phyloP scores from a whole-genome alignment of 1,140 invertebrate species.

The Cotesia vestalis region DNA sequence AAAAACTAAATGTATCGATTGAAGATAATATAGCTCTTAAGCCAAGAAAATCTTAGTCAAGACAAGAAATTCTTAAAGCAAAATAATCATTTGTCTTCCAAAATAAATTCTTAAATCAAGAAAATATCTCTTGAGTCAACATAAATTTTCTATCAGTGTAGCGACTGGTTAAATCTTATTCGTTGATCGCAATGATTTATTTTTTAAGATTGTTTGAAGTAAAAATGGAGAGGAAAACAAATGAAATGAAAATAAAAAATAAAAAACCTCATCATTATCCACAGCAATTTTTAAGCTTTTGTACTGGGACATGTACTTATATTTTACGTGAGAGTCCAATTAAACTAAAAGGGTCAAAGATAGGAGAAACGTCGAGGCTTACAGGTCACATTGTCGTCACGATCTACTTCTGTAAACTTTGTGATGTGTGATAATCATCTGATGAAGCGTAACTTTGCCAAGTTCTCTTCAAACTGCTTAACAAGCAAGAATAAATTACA shows the following conservation, averaged over 20 bases:
- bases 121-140: too few species aligned
- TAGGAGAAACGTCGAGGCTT: constrained; percentile 10
- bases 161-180: too few species aligned
- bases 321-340: constrained; percentile 38
- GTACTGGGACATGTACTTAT: constrained; percentile 15
- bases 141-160: too few species aligned
- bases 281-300: constrained; percentile 4
- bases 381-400: constrained; percentile 14
- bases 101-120: too few species aligned
- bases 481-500: constrained; percentile 18
- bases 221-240: not conserved
- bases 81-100: too few species aligned
- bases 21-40: too few species aligned
- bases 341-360: constrained; percentile 43
- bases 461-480: not conserved
- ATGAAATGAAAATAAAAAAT: constrained; percentile 9
- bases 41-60: too few species aligned
- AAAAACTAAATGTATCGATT: too few species aligned
- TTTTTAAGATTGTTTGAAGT: not conserved
- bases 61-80: too few species aligned
- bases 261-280: constrained; percentile 30
- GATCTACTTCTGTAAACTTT: constrained; percentile 20
- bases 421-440: constrained; percentile 25
- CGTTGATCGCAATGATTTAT: not conserved
- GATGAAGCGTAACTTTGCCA: not conserved